Evolutionary conservation across 1,140 invertebrate genomes (phyloP).

Genomic region (Scaptomyza pallida): DNA sequence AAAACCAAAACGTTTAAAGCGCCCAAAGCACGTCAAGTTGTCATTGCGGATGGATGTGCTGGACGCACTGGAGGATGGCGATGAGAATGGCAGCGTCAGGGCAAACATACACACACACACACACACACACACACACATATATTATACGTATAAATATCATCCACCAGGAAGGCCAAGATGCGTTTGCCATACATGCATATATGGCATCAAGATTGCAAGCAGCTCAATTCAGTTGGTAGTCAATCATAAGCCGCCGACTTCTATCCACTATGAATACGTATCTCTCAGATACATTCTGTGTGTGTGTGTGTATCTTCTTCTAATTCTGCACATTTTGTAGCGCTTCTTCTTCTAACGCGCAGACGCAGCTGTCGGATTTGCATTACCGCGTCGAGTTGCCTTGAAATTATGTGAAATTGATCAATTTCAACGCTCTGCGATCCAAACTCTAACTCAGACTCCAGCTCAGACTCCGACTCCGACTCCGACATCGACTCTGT

Average conservation of each 20-base stretch:
- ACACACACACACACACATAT: not conserved
- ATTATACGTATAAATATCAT: too few relatives aligned
- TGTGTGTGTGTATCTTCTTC: constrained; percentile 8
- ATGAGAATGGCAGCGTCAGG: constrained; percentile 31
- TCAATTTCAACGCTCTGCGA: constrained; percentile 74
- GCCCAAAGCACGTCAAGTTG: constrained; percentile 78
- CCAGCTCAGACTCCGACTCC: not conserved
- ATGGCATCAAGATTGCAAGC: not conserved
- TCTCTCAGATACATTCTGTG: not conserved
- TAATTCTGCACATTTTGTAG: constrained; percentile 49
- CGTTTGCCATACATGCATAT: too few relatives aligned
- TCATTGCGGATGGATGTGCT: constrained; percentile 50
- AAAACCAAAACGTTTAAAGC: constrained; percentile 73
- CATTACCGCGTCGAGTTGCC: constrained; percentile 79
- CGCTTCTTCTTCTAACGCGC: constrained; percentile 73
- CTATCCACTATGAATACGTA: not conserved
- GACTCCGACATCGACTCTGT: not conserved
- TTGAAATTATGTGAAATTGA: constrained; percentile 83
- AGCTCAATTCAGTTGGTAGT: constrained; percentile 73
- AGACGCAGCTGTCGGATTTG: constrained; percentile 81
- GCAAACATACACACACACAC: constrained; percentile 8
- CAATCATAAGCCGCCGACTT: constrained; percentile 62
- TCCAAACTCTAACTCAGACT: constrained; percentile 13
- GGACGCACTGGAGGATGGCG: constrained; percentile 40
- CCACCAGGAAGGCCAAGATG: too few relatives aligned